Percentiles rank a stretch among this genome's conserved stretches.
Conservation (phyloP, 2,888 invertebrate species). For the Ditula angustiorana region DNA sequence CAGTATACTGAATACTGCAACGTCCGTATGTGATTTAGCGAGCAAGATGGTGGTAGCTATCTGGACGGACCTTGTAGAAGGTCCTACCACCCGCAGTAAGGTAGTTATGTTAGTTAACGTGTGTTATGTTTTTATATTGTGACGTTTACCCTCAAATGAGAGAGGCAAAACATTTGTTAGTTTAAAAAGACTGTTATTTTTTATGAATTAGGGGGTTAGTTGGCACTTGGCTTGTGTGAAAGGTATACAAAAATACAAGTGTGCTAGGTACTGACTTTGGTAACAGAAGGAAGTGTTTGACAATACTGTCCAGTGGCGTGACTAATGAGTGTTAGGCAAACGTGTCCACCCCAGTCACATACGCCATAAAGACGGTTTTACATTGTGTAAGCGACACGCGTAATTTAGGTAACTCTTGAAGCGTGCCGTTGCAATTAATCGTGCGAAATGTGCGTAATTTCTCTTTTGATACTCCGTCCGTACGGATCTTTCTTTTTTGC, state of each 20-base stretch:
- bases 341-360: conserved; percentile 2
- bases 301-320: conserved; percentile 31
- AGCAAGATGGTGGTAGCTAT: too few species aligned
- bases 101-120: too few species aligned
- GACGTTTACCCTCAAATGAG: too few species aligned
- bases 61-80: too few species aligned
- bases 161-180: too few species aligned
- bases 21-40: too few species aligned
- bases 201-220: too few species aligned
- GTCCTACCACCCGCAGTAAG: too few species aligned
- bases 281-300: conserved; percentile 35
- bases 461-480: conserved; percentile 25
- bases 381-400: conserved; percentile 17
- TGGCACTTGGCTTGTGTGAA: too few species aligned
- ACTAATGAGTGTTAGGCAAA: conserved; percentile 24
- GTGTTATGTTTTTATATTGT: too few species aligned
- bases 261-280: conserved; percentile 18
- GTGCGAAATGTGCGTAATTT: conserved; percentile 38
- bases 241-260: not conserved
- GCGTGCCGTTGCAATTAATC: conserved; percentile 37
- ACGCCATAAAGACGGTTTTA: conserved; percentile 12
- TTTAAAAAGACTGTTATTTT: too few species aligned
- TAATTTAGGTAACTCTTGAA: conserved; percentile 25
- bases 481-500: conserved; percentile 21
- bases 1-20: too few species aligned